A percentile compares a stretch with the other conserved stretches of the same genome.
Conservation (phyloP, 2,888 invertebrate genomes). For the Artemia sp. region DNA sequence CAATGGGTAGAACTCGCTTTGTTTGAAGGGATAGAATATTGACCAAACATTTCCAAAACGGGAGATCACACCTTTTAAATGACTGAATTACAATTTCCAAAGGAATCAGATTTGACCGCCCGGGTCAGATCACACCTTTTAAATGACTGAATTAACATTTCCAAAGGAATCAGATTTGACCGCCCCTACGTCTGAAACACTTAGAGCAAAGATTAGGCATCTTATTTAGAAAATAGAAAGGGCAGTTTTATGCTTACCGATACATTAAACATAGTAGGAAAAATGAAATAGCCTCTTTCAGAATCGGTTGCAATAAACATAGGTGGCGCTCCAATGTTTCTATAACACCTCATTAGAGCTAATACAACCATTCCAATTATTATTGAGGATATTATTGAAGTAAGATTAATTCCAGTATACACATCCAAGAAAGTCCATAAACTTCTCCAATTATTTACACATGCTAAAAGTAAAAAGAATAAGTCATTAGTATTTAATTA, state of each 20-base stretch:
- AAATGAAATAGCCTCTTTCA: slow-evolving; percentile 59
- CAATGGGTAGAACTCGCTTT: too few relatives aligned
- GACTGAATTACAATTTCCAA: too few relatives aligned
- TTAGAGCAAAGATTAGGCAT: too few relatives aligned
- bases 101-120: too few relatives aligned
- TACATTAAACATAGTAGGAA: slow-evolving; percentile 65
- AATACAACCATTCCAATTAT: slow-evolving; percentile 45
- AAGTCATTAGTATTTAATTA: neutral
- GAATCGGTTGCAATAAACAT: slow-evolving; percentile 57
- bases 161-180: too few relatives aligned
- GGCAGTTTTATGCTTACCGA: slow-evolving; percentile 31
- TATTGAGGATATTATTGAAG: slow-evolving; percentile 46
- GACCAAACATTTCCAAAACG: too few relatives aligned
- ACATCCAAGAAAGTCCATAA: slow-evolving; percentile 59
- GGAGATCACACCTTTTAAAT: too few relatives aligned
- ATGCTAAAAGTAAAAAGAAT: slow-evolving; percentile 35
- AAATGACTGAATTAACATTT: too few relatives aligned
- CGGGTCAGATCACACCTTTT: too few relatives aligned
- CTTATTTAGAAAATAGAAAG: too few relatives aligned
- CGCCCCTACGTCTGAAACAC: too few relatives aligned
- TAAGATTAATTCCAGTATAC: slow-evolving; percentile 43
- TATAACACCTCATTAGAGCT: slow-evolving; percentile 47
- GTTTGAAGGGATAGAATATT: too few relatives aligned
- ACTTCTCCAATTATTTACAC: slow-evolving; percentile 75
- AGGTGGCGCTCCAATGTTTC: slow-evolving; percentile 67